phyloP scores from a whole-genome alignment of 2,113 vertebrate genomes.

The Sphyrna mokarran region DNA sequence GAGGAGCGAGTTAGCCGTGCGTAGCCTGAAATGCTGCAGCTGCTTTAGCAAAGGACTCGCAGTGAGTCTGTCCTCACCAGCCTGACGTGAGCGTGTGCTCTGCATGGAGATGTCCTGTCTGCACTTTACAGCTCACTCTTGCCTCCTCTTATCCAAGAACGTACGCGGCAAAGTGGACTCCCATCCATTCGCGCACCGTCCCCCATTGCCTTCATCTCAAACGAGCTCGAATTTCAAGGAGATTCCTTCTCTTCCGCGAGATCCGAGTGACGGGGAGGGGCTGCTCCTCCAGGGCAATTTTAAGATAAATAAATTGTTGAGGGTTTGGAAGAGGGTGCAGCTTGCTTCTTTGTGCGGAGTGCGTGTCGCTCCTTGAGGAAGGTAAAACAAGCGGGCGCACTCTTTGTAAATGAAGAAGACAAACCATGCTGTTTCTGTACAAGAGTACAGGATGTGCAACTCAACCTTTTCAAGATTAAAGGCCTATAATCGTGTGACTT shows the following conservation, averaged over 20 bases:
- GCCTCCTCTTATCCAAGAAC: background rate
- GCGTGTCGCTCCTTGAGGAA: background rate
- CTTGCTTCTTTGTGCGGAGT: background rate
- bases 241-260: background rate
- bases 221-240: background rate
- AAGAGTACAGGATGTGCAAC: background rate
- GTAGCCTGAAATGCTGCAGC: conserved; percentile 45
- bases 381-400: background rate
- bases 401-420: background rate
- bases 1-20: conserved; percentile 45
- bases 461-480: background rate
- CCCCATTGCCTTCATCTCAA: background rate
- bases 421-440: background rate
- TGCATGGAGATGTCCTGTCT: background rate
- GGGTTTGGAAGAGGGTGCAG: background rate
- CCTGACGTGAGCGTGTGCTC: background rate
- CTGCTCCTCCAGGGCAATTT: background rate
- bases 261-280: background rate
- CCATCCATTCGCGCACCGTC: background rate
- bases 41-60: background rate
- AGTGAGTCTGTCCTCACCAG: background rate
- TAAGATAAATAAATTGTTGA: background rate
- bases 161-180: background rate
- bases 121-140: background rate
- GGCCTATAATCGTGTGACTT: background rate